Percentiles rank a stretch among this genome's conserved stretches.
These are phyloP conservation scores for Caenorhabditis zanzibari DNA, from an alignment of 2,888 invertebrate genomes.

Conservation along the genomic window DNA sequence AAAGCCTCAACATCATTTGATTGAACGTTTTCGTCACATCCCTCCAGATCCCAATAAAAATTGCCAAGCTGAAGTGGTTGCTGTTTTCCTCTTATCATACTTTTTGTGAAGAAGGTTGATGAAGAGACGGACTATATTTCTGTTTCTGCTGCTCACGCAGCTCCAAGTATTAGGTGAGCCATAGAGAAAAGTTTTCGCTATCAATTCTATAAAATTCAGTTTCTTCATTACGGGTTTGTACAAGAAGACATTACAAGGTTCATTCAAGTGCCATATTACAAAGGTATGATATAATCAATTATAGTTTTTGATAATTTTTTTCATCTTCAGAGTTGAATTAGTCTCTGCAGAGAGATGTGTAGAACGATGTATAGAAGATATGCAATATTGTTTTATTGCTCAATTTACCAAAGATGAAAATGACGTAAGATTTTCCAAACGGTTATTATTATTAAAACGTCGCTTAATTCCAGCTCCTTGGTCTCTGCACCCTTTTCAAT, in stretches of 20 bases:
- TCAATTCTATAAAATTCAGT: conserved; percentile 25
- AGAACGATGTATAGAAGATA: conserved; percentile 76
- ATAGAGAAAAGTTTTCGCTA: not conserved
- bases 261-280: conserved; percentile 63
- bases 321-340: conserved; percentile 70
- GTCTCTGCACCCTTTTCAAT: conserved; percentile 66
- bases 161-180: conserved; percentile 13
- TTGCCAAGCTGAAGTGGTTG: conserved; percentile 33
- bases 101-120: conserved; percentile 32
- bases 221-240: conserved; percentile 62
- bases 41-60: not conserved
- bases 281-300: conserved; percentile 45
- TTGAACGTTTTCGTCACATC: conserved; percentile 22
- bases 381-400: conserved; percentile 73
- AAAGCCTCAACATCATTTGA: conserved; percentile 41
- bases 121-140: conserved; percentile 40
- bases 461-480: conserved; percentile 59
- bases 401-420: conserved; percentile 67
- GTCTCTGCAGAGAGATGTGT: conserved; percentile 72
- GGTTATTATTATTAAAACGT: no score
- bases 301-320: not conserved
- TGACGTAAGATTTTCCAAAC: no score
- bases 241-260: conserved; percentile 61
- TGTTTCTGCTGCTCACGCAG: conserved; percentile 54
- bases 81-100: conserved; percentile 3